Conservation (phyloP, 2,113 vertebrate genomes). For the Cynopterus brachyotis region DNA sequence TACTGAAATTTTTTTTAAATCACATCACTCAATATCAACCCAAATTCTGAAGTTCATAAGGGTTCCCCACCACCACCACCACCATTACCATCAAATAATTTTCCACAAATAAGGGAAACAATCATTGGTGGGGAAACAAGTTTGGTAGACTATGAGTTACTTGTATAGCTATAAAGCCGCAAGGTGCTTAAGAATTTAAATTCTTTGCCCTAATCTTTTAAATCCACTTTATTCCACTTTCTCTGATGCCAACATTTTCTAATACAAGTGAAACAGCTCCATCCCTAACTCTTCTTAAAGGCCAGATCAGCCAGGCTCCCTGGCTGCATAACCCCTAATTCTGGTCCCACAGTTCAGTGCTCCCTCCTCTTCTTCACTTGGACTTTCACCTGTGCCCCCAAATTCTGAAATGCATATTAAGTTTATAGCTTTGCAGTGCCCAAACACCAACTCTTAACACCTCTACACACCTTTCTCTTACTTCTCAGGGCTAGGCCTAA, state of each 20-base stretch:
- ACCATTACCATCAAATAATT: not conserved
- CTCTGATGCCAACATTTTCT: constrained; percentile 3
- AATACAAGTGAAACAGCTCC: not conserved
- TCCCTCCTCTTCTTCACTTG: not conserved
- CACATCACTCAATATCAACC: not conserved
- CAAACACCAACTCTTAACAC: not conserved
- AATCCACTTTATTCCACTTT: not conserved
- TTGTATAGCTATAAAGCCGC: not conserved
- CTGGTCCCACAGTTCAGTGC: not conserved
- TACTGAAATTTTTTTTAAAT: not conserved
- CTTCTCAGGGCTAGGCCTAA: not conserved
- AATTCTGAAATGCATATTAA: constrained; percentile 49
- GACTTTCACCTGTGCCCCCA: not conserved
- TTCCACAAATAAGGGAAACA: not conserved
- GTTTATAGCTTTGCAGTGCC: not conserved
- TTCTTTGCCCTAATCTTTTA: not conserved
- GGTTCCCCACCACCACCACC: not conserved
- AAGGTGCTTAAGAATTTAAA: constrained; percentile 39
- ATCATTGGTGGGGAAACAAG: not conserved
- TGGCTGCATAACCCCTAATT: not conserved
- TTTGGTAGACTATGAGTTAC: not conserved
- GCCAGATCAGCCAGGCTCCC: not conserved
- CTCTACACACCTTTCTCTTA: constrained; percentile 13
- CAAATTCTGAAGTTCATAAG: not conserved
- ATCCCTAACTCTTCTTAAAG: not conserved